Percentiles rank a stretch among this genome's conserved stretches.
These are phyloP conservation scores for Dioctria rufipes DNA, from an alignment of 2,888 invertebrate genomes.

Conservation along the genomic window DNA sequence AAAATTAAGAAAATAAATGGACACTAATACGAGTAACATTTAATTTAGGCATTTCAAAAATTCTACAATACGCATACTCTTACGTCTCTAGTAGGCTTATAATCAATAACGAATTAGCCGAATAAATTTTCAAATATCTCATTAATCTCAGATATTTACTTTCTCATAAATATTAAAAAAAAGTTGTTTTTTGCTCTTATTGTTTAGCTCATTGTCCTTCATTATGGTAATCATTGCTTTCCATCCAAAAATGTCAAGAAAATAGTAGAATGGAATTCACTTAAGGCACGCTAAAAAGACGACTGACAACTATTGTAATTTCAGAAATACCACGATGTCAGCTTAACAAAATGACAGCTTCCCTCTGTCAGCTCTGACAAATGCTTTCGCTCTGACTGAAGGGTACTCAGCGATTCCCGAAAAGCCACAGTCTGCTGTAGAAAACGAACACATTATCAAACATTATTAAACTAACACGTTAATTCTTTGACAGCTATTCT, in stretches of 20 bases:
- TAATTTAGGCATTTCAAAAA: too few relatives aligned
- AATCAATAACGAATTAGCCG: too few relatives aligned
- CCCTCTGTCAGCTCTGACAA: slow-evolving; percentile 30
- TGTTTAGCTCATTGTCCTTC: not conserved
- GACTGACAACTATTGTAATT: slow-evolving; percentile 44
- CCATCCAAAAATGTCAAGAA: slow-evolving; percentile 34
- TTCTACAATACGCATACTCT: too few relatives aligned
- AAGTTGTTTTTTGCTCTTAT: too few relatives aligned
- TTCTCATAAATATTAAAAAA: too few relatives aligned
- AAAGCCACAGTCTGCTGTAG: not conserved
- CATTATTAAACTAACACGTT: slow-evolving; percentile 32
- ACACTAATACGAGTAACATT: too few relatives aligned
- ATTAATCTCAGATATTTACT: too few relatives aligned
- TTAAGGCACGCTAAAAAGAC: not conserved
- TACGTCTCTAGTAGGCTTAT: too few relatives aligned
- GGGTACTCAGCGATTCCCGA: slow-evolving; percentile 39
- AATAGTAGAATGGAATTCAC: slow-evolving; percentile 16
- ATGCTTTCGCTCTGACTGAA: slow-evolving; percentile 30
- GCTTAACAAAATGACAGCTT: slow-evolving; percentile 25
- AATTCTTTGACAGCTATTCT: not conserved
- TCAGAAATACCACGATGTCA: slow-evolving; percentile 35
- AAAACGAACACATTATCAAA: slow-evolving; percentile 31
- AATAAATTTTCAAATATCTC: too few relatives aligned
- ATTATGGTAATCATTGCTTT: slow-evolving; percentile 26
- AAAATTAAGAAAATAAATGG: too few relatives aligned